Evolutionary conservation across 2,888 invertebrate genomes (phyloP), one percentile per base, ranked within the genome.

Genomic region (Stenoptilia bipunctidactyla): DNA sequence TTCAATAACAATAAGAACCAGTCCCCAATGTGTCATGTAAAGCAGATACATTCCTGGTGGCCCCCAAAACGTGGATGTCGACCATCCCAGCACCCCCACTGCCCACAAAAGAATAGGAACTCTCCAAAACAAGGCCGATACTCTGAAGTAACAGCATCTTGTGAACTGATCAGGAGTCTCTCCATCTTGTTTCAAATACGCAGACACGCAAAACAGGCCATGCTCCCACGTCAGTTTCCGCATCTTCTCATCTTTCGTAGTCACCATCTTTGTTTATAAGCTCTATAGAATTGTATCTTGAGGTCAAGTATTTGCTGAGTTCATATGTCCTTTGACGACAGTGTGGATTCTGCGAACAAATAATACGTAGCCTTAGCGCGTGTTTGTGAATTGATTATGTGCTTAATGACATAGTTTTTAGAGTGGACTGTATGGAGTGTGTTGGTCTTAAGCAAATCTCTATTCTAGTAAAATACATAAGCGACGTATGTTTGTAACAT

Each of bases 11-110:
- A 83, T 68, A 39, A 83, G 57, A 2, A 76, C 47, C 27, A 85
- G 63, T 1, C 86, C 86, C 86, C 86, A 86, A 50, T 87, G 85
- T 3, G 87, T 87, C 70, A 87, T 82, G 53, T 86, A 87, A 13
- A 86, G 58, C 42, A 83, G 65, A 61, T 77, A 87, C 63, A 73
- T 82, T 44, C 66, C 68, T 1, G 57, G 56, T 1, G 74, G 71
- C 13, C 77, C 77, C 77, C 80, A 80, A 55, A 82, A 77, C 45
- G 53, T 60, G 1, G 58, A 46, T 13, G 69, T 53, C 0, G 82
- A 76, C 66, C 72, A 71, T 39, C 58, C 47, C 15, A 64, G 53
- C 8, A 70, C 53, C 27, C 53, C 36, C 2, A 67, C 40, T 1
- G 76, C 55, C 82, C 82, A 82, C 1, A 76, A 38, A 15, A 77